A percentile compares a stretch with the other conserved stretches of the same genome.
Conservation (phyloP, 2,113 vertebrate genomes). For the Melanerpes formicivorus region DNA sequence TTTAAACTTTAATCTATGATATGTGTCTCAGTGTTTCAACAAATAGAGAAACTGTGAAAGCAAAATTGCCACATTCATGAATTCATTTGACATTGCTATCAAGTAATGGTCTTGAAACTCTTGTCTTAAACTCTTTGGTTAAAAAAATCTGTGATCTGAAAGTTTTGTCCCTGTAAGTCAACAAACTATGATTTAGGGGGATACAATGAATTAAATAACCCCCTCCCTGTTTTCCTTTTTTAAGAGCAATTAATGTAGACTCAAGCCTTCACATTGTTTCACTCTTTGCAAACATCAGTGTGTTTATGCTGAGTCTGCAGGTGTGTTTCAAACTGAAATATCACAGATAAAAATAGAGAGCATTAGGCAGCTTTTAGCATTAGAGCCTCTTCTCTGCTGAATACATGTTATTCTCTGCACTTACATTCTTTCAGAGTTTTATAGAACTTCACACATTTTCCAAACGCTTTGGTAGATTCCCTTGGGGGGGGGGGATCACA, state of each 20-base stretch:
- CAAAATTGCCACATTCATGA: not conserved
- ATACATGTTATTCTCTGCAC: not conserved
- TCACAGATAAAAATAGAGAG: not conserved
- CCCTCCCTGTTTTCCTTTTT: fast-evolving
- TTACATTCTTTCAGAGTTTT: not conserved
- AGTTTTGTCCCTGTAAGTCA: not conserved
- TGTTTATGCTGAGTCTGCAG: not conserved
- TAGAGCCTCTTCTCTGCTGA: not conserved
- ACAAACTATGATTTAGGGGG: not conserved
- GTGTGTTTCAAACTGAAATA: not conserved
- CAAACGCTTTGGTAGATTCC: not conserved
- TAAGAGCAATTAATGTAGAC: not conserved
- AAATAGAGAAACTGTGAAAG: not conserved
- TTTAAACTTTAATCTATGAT: not conserved
- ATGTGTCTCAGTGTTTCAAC: not conserved
- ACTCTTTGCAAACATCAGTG: not conserved
- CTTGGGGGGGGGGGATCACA: not conserved
- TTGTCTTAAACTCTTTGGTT: not conserved
- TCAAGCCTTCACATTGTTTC: not conserved
- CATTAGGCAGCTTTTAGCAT: not conserved
- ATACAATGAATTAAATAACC: not conserved
- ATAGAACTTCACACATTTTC: not conserved
- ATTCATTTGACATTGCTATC: not conserved
- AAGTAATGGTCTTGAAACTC: not conserved
- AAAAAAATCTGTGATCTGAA: not conserved